These are phyloP conservation scores for Podarcis muralis DNA, from an alignment of 2,113 vertebrate genomes.

Conservation along the genomic window DNA sequence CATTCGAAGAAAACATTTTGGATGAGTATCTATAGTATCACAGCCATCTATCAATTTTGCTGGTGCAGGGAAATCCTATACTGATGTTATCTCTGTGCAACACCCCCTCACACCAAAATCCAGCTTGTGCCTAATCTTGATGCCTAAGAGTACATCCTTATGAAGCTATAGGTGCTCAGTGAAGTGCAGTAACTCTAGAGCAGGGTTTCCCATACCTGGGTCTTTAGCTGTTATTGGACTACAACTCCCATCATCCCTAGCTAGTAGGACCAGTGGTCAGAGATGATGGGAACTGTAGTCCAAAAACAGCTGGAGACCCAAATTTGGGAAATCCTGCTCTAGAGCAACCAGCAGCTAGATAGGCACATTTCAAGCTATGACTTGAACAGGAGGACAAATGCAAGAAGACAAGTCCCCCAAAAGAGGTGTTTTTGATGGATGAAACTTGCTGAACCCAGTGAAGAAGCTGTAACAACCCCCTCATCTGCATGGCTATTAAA, in stretches of 20 bases:
- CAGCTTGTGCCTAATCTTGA: neutral
- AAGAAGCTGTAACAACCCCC: neutral
- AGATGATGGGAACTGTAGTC: no score
- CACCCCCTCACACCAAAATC: neutral
- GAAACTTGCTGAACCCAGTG: neutral
- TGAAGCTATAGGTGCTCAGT: neutral
- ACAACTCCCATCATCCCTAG: no score
- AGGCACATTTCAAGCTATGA: neutral
- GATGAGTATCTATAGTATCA: neutral
- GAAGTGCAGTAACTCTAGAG: neutral
- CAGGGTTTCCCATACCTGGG: no score
- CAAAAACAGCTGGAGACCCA: no score
- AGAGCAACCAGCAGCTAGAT: neutral
- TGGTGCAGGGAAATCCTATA: neutral
- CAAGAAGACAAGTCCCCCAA: neutral
- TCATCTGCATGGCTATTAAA: neutral
- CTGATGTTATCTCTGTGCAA: neutral
- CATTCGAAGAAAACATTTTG: neutral
- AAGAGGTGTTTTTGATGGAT: neutral
- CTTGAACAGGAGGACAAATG: neutral
- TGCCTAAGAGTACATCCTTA: neutral
- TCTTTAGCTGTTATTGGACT: no score
- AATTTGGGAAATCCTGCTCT: no score
- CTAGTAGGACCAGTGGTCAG: no score
- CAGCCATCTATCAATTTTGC: neutral